These are phyloP conservation scores for Rhea americana DNA, from an alignment of 2,113 vertebrate genomes.

Conservation along the genomic window DNA sequence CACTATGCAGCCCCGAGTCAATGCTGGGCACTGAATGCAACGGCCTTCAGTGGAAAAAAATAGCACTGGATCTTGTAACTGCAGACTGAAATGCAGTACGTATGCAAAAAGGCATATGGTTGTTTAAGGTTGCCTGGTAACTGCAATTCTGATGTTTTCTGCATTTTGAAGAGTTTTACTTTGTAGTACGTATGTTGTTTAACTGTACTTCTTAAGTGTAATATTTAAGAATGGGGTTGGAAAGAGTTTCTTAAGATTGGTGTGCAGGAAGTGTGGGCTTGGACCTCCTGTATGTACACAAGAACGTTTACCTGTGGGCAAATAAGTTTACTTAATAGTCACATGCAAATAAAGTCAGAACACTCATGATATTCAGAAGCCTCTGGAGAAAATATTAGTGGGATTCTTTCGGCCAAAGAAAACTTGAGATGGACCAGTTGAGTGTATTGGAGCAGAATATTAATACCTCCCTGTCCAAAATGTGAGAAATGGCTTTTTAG, in stretches of 20 bases:
- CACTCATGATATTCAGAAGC: neutral
- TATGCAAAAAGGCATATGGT: neutral
- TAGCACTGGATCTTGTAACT: neutral
- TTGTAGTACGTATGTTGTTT: neutral
- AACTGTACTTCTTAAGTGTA: neutral
- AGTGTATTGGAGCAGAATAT: neutral
- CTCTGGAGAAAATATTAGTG: neutral
- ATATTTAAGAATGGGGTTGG: neutral
- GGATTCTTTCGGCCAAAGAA: neutral
- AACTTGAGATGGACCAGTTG: neutral
- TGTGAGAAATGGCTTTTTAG: neutral
- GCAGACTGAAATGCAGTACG: neutral
- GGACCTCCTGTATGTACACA: neutral
- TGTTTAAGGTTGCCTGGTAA: neutral
- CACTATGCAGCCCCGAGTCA: neutral
- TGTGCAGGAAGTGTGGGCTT: neutral
- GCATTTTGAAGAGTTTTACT: neutral
- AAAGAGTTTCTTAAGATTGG: neutral
- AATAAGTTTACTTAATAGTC: neutral
- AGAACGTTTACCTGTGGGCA: neutral
- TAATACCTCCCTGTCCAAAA: neutral
- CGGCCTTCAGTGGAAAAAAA: accelerated
- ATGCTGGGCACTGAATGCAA: neutral
- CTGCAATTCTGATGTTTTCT: neutral
- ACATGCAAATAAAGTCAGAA: neutral